A percentile compares a stretch with the other conserved stretches of the same genome.
Conservation (phyloP, 1,140 invertebrate species). For the Drosophila tani region DNA sequence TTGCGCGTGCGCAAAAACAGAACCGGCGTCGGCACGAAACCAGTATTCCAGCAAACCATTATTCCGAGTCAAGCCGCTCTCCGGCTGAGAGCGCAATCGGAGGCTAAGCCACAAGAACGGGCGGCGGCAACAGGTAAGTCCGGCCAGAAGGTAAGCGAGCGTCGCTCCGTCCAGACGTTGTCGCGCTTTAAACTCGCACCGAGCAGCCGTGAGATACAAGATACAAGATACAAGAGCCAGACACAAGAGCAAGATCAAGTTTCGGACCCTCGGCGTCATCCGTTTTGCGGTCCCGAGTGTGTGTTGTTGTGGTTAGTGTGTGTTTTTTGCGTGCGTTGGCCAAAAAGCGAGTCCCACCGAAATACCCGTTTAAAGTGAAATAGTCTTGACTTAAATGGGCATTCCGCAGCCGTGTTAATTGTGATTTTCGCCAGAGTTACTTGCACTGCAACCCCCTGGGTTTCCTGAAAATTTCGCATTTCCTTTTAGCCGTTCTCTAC, state of each 20-base stretch:
- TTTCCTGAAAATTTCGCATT: slow-evolving; percentile 17
- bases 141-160: slow-evolving; percentile 76
- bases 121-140: slow-evolving; percentile 71
- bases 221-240: slow-evolving; percentile 10
- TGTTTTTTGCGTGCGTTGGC: slow-evolving; percentile 50
- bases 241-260: slow-evolving; percentile 68
- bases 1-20: slow-evolving; percentile 78
- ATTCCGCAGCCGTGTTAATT: slow-evolving; percentile 40
- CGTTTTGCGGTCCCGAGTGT: slow-evolving; percentile 40
- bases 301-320: slow-evolving; percentile 23
- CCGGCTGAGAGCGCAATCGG: slow-evolving; percentile 32
- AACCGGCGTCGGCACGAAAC: slow-evolving; percentile 72
- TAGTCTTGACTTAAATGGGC: slow-evolving; percentile 35
- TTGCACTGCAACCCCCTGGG: slow-evolving; percentile 14
- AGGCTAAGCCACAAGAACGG: slow-evolving; percentile 41
- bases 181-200: slow-evolving; percentile 53
- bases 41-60: slow-evolving; percentile 56
- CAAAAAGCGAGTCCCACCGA: slow-evolving; percentile 29
- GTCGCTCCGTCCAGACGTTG: slow-evolving; percentile 73
- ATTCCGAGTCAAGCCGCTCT: slow-evolving; percentile 19
- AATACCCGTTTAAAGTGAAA: slow-evolving; percentile 42
- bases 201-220: slow-evolving; percentile 31
- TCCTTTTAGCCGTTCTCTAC: slow-evolving; percentile 19
- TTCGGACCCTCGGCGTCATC: slow-evolving; percentile 74
- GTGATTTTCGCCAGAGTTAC: slow-evolving; percentile 3